Evolutionary conservation across 2,888 invertebrate species (phyloP), one percentile per base, ranked within the genome.

Genomic region (Panorpa germanica): DNA sequence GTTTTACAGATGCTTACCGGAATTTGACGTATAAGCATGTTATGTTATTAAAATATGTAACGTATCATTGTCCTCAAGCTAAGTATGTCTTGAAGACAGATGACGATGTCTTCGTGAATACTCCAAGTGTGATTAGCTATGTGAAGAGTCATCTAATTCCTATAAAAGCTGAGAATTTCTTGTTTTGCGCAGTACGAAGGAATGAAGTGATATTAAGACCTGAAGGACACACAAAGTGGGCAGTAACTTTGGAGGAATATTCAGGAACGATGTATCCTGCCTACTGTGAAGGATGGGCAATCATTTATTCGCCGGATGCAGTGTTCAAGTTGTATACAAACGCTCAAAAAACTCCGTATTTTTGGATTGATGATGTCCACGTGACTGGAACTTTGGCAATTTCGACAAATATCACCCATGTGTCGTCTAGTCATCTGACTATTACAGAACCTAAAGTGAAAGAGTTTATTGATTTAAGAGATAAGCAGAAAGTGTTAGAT

Each of bases 11-110:
- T 52, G 63, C 71, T 1, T 85, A 85, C 44, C 61, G 70, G 28
- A 85, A 85, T 49, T 64, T 85, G 53, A 83, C 83, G 1, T 75
- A 82, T 42, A 85, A 85, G 45, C 81, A 83, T 48, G 70, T 76
- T 5, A 80, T 80, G 67, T 74, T 71, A 1, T 56, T 83, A 25
- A 80, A 81, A 45, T 83, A 82, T 73, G 67, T 71, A 12, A 54
- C 63, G 2, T 70, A 69, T 41, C 65, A 72, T 43, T 83, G 83
- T 47, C 59, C 65, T 0, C 53, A 58, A 20, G 77, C 74, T 2
- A 70, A 64, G 40, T 69, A 65, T 42, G 47, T 81, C 31, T 53
- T 81, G 31, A 81, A 81, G 50, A 65, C 71, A 33, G 81, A 81
- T 45, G 81, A 81, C 45, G 81, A 81, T 51, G 65, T 77, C 35